A percentile compares a stretch with the other conserved stretches of the same genome.
Conservation (phyloP, 2,113 vertebrate species). For the Ailuropoda melanoleuca region DNA sequence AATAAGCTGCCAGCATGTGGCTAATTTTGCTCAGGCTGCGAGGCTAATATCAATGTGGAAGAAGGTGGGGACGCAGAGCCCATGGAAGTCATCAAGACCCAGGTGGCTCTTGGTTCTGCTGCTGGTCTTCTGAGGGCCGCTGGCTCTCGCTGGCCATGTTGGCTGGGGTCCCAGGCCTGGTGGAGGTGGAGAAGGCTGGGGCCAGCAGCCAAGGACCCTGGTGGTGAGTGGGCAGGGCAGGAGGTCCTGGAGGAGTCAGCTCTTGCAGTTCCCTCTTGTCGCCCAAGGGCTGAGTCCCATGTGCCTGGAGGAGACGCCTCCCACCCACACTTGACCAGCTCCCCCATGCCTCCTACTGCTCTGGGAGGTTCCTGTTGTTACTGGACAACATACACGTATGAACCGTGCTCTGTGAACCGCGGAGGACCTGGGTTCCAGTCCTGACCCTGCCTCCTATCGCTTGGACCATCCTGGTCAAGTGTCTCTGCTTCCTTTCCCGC, state of each 20-base stretch:
- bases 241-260: background rate
- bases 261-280: fast-evolving
- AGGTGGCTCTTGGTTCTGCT: background rate
- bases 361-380: background rate
- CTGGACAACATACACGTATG: fast-evolving
- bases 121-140: background rate
- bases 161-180: background rate
- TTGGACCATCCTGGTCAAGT: background rate
- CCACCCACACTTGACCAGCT: background rate
- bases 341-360: fast-evolving
- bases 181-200: background rate
- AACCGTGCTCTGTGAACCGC: background rate
- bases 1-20: constrained; percentile 73
- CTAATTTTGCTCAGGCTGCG: constrained; percentile 61
- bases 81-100: background rate
- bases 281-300: background rate
- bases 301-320: background rate
- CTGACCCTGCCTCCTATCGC: background rate
- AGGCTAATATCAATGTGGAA: constrained; percentile 54
- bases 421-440: background rate
- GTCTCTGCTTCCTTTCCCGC: no score
- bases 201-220: background rate
- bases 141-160: background rate
- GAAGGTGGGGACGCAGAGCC: background rate
- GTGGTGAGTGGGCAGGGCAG: background rate